Evolutionary conservation across 1,140 invertebrate species (phyloP).

Genomic region (Propsilocerus akamusi): DNA sequence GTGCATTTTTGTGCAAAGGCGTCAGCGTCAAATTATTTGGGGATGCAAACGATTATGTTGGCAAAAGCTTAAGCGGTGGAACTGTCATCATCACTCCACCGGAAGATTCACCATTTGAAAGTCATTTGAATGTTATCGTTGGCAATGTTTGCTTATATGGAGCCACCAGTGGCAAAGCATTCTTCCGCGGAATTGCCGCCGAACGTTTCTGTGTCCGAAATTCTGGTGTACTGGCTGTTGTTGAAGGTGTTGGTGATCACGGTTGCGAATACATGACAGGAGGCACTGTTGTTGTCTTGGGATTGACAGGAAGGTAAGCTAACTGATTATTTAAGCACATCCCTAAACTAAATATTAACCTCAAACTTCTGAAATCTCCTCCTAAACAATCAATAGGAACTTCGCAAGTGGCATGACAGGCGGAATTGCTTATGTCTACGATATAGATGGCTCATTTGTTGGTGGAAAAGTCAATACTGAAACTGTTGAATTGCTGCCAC

Average conservation of each 20-base stretch:
- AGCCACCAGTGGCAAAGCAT: constrained; percentile 84
- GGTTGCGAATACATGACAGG: constrained; percentile 99
- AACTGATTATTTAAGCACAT: neutral
- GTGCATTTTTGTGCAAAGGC: constrained; percentile 89
- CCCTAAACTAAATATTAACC: neutral
- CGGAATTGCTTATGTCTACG: constrained; percentile 90
- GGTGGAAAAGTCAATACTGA: constrained; percentile 75
- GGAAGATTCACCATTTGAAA: constrained; percentile 62
- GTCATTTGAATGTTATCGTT: constrained; percentile 90
- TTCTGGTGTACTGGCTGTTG: constrained; percentile 82
- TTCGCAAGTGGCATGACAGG: constrained; percentile 98
- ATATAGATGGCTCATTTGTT: constrained; percentile 67
- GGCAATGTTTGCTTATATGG: constrained; percentile 98
- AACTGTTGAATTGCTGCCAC: constrained; percentile 71
- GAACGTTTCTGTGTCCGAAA: constrained; percentile 97
- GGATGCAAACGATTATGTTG: constrained; percentile 98
- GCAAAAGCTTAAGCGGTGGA: constrained; percentile 85
- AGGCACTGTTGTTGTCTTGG: constrained; percentile 70
- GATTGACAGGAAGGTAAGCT: constrained; percentile 60
- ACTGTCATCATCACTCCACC: constrained; percentile 89
- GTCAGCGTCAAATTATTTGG: constrained; percentile 83
- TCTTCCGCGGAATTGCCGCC: constrained; percentile 90
- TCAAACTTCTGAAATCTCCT: constrained; percentile 33
- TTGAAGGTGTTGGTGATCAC: constrained; percentile 92
- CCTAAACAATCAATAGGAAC: constrained; percentile 74